Evolutionary conservation across 2,888 invertebrate genomes (phyloP).

Genomic region (Phyto melanocephala): DNA sequence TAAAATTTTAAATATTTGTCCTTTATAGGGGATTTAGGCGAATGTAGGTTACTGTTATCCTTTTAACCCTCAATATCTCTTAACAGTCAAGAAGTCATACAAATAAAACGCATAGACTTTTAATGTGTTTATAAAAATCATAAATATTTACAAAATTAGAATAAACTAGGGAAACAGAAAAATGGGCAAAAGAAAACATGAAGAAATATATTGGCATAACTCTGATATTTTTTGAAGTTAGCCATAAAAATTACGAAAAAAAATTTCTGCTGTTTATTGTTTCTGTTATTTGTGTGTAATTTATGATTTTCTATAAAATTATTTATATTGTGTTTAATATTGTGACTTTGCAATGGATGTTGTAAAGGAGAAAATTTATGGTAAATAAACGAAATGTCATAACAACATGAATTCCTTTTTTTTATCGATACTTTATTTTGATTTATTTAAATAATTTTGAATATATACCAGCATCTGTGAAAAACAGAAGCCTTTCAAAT

Average conservation of each 20-base stretch:
- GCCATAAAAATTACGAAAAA: not conserved
- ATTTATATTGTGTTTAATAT: not conserved
- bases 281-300: not conserved
- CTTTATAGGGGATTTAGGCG: not conserved
- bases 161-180: not conserved
- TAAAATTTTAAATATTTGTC: not conserved
- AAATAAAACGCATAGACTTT: not conserved
- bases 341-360: not conserved
- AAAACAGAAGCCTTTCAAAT: no score
- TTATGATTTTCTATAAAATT: not conserved
- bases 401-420: not conserved
- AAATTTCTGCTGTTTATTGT: not conserved
- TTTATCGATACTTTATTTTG: conserved; percentile 17
- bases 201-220: not conserved
- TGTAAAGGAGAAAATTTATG: not conserved
- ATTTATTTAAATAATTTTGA: not conserved
- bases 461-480: not conserved
- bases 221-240: no score
- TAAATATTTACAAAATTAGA: not conserved
- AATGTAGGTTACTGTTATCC: not conserved
- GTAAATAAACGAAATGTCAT: not conserved
- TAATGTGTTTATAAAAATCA: conserved; percentile 4
- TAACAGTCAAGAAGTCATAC: not conserved
- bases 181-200: not conserved
- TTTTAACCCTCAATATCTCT: not conserved